Conservation (phyloP, 2,797 vertebrate genomes). For the Syndactyla subalaris region DNA sequence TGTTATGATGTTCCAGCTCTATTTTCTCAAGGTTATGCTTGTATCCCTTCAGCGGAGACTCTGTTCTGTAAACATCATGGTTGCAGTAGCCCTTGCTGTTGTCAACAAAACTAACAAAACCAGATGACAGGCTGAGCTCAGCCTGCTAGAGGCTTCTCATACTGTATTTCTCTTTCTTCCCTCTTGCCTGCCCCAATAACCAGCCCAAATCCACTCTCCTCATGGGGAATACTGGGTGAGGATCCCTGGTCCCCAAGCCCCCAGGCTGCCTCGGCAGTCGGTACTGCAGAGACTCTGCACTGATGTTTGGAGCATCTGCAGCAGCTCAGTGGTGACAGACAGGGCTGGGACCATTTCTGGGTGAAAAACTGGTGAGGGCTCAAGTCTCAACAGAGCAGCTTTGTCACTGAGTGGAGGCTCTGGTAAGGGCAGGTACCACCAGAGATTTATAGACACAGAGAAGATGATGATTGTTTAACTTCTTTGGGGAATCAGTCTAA, state of each 20-base stretch:
- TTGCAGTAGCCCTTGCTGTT: background rate
- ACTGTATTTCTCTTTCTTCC: background rate
- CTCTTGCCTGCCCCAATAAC: background rate
- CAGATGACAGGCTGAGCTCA: background rate
- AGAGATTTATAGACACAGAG: background rate
- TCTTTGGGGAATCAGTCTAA: background rate
- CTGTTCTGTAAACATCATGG: background rate
- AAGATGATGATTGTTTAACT: background rate
- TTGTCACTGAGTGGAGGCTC: background rate
- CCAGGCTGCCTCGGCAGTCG: rapidly evolving
- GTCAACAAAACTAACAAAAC: background rate
- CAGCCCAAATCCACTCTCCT: background rate
- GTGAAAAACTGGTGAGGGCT: background rate
- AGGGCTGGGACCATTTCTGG: background rate
- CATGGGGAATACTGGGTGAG: background rate
- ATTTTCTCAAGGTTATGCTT: background rate
- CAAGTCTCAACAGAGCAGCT: background rate
- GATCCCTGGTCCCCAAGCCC: rapidly evolving
- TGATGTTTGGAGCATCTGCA: background rate
- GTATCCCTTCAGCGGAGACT: background rate
- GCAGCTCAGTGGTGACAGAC: background rate
- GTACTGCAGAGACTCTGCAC: background rate
- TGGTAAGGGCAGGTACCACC: background rate
- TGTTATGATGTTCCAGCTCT: background rate
- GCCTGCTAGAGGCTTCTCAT: background rate